Evolutionary conservation across 2,797 vertebrate species (phyloP).

Genomic region (Leptatherina wallacei): DNA sequence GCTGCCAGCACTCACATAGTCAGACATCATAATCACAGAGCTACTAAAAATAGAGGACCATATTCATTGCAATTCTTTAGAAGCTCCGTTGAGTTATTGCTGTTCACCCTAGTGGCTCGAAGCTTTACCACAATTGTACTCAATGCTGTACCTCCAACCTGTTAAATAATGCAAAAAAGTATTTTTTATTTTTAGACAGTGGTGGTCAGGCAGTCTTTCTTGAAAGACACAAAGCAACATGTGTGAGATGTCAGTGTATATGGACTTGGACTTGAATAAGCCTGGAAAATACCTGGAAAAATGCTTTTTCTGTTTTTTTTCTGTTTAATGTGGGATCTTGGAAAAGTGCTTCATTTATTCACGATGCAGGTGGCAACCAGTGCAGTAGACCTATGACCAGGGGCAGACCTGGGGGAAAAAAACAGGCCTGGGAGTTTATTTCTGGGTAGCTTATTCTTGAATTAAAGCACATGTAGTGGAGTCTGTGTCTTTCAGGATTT

Average conservation of each 20-base stretch:
- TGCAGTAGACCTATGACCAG: constrained; percentile 5
- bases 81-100: constrained; percentile 55
- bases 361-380: constrained; percentile 57
- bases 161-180: constrained; percentile 53
- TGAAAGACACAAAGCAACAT: constrained; percentile 39
- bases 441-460: background rate
- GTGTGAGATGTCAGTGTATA: constrained; percentile 9
- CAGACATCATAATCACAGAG: constrained; percentile 78
- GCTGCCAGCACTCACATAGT: constrained; percentile 67
- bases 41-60: constrained; percentile 71
- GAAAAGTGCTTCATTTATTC: constrained; percentile 45
- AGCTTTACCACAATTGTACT: constrained; percentile 39
- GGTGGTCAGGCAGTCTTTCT: constrained; percentile 40
- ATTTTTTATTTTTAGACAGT: constrained; percentile 57
- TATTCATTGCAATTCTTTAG: constrained; percentile 61
- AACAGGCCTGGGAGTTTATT: background rate
- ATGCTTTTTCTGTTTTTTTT: constrained; percentile 50
- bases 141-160: constrained; percentile 14
- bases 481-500: background rate
- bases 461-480: background rate
- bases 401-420: background rate
- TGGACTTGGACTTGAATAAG: background rate
- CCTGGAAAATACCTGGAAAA: constrained; percentile 39
- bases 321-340: constrained; percentile 11
- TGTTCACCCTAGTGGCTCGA: constrained; percentile 20